phyloP scores from a whole-genome alignment of 1,140 invertebrate genomes.

The Zophobas morio region DNA sequence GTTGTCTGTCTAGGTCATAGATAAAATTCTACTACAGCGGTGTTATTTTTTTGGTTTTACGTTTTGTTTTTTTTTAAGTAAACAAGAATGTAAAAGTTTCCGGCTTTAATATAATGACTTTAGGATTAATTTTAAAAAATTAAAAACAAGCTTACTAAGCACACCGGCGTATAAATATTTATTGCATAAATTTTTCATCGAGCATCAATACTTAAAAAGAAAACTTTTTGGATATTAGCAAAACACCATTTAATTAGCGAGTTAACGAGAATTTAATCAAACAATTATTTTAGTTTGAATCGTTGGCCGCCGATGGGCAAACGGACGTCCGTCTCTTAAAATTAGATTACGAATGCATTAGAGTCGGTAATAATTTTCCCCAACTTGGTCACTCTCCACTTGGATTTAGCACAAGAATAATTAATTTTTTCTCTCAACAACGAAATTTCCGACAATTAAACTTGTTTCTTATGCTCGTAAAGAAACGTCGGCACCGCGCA shows the following conservation, averaged over 20 bases:
- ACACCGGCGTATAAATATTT: slow-evolving; percentile 26
- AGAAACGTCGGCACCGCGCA: neutral
- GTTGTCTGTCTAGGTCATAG: slow-evolving; percentile 42
- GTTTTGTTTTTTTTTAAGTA: neutral
- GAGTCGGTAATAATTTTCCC: slow-evolving; percentile 15
- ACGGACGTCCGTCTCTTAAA: slow-evolving; percentile 30
- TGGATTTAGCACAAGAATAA: slow-evolving; percentile 1
- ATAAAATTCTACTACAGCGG: slow-evolving; percentile 41
- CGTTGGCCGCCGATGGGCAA: slow-evolving; percentile 21
- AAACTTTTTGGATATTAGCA: slow-evolving; percentile 15
- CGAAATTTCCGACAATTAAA: slow-evolving; percentile 13
- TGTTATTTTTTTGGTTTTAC: slow-evolving; percentile 37
- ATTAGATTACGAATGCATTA: slow-evolving; percentile 47
- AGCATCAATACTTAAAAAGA: slow-evolving; percentile 30
- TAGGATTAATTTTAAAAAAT: neutral
- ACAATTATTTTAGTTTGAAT: slow-evolving; percentile 40
- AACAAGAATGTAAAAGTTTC: too few relatives aligned
- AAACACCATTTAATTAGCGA: slow-evolving; percentile 2
- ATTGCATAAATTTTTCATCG: slow-evolving; percentile 17
- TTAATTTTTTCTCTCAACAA: slow-evolving; percentile 26
- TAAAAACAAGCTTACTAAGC: neutral
- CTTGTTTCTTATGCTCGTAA: slow-evolving; percentile 2
- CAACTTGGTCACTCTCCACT: slow-evolving; percentile 22
- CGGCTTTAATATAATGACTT: too few relatives aligned
- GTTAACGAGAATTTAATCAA: slow-evolving; percentile 30